phyloP scores from a whole-genome alignment of 2,888 invertebrate genomes.

The Clusia tigrina region DNA sequence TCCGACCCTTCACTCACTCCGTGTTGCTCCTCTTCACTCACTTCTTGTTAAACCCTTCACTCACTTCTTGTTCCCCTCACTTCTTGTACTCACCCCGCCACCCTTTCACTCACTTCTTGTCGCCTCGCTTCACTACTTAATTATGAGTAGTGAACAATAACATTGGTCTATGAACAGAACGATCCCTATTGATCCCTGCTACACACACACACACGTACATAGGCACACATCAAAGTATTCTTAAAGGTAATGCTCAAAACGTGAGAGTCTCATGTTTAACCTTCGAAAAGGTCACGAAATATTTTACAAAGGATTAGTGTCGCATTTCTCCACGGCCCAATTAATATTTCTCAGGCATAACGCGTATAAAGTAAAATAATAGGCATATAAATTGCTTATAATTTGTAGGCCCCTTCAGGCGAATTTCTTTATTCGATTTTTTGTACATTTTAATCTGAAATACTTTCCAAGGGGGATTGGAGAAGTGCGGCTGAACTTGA shows the following conservation, averaged over 20 bases:
- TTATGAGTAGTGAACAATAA: too few species aligned
- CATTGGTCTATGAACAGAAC: too few species aligned
- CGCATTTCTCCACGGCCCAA: slow-evolving; percentile 5
- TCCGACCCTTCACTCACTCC: too few species aligned
- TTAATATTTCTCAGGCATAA: slow-evolving; percentile 1
- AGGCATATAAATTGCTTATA: not conserved
- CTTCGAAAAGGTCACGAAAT: not conserved
- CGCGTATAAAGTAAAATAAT: not conserved
- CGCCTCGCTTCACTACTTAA: too few species aligned
- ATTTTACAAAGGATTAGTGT: not conserved
- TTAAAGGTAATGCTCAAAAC: not conserved
- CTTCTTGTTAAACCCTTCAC: too few species aligned
- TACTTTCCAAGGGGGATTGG: not conserved
- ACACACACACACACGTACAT: too few species aligned
- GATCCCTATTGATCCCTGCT: too few species aligned
- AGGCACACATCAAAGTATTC: not conserved
- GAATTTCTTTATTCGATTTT: not conserved
- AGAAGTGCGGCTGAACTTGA: not conserved
- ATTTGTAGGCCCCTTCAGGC: not conserved
- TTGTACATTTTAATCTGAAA: not conserved
- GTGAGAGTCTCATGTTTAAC: not conserved
- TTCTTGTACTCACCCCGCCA: too few species aligned
- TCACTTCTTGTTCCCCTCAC: too few species aligned
- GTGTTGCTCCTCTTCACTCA: too few species aligned
- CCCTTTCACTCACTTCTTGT: too few species aligned